Percentiles rank a stretch among this genome's conserved stretches.
These are phyloP conservation scores for Sarcophilus harrisii DNA, from an alignment of 2,797 vertebrate species.

Conservation along the genomic window DNA sequence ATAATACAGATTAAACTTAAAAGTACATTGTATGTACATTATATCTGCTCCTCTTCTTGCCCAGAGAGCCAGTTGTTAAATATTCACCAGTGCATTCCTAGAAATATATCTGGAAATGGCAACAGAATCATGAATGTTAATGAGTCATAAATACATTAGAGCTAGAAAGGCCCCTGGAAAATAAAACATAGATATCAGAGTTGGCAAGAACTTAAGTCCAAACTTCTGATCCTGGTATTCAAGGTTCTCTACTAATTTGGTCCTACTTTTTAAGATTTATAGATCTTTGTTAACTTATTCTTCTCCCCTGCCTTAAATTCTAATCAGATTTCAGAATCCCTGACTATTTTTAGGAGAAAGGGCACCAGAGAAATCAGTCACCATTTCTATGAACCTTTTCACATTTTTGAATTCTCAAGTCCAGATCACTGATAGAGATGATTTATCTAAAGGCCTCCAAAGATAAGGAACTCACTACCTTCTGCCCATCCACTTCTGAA, in stretches of 20 bases:
- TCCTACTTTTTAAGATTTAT: neutral
- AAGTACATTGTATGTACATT: neutral
- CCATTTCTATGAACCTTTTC: neutral
- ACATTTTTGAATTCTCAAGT: neutral
- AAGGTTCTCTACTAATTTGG: neutral
- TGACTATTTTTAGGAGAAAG: neutral
- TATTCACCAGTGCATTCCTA: neutral
- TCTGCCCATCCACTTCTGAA: neutral
- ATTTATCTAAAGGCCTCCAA: neutral
- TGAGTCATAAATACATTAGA: neutral
- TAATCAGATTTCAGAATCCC: neutral
- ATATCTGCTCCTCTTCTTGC: neutral
- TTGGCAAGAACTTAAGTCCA: neutral
- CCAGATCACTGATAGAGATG: neutral
- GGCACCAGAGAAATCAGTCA: neutral
- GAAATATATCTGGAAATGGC: neutral
- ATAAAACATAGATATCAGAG: neutral
- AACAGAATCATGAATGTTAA: neutral
- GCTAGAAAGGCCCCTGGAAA: neutral
- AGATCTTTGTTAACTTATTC: neutral
- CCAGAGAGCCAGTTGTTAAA: neutral
- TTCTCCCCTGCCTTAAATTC: neutral
- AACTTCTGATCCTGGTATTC: neutral
- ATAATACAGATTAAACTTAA: neutral
- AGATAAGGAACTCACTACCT: neutral